Base-by-base conservation (phyloP, 2,797 vertebrate species). In the Anguilla anguilla region DNA sequence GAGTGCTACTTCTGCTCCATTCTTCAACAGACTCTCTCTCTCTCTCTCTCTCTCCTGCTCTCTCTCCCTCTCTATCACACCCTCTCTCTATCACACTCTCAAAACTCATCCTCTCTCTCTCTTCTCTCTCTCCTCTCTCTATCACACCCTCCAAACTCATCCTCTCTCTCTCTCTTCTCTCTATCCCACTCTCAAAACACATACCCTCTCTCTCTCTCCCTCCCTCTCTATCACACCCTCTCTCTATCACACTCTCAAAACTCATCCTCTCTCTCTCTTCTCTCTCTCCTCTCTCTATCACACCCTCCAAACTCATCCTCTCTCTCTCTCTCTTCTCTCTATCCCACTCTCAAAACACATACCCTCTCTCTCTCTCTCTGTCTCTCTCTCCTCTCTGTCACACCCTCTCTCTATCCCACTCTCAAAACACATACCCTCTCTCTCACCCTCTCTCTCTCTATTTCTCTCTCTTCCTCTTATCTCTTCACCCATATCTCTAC, bases 1-100 rank as follows among this genome's bases (percentile, higher is more conserved):
- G 96, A 90, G 92, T 93, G 93, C 94, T 88, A 92, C 35, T 91
- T 90, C 92, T 82, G 92, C 92, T 92, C 91, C 64, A 72, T 92
- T 93, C 91, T 91, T 91, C 90, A 83, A 87, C 89, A 86, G 88
- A 90, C 90, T 92, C 72, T 82, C 86, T 88, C 87, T 85, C 86
- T 88, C 67, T 25, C 69, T 72, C 61, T n/a, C n/a, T n/a, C n/a
- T n/a, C 53, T 86, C 86, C 88, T 89, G 89, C 84, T 86, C 89
- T 86, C 85, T 87, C 86, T 83, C 87, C 51, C 46, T 43, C 25
- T 61, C 64, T 84, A 81, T 84, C 55, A 43, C 74, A 67, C 85
- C 82, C 53, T 59, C 64, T 51, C 28, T 74, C 67, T 72, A 64
- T 86, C 89, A 64, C 53, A 28, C 79, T 67, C 87, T 49, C 72